A percentile compares a stretch with the other conserved stretches of the same genome.
phyloP scores from a whole-genome alignment of 1,140 invertebrate genomes.

The Trachelipus rathkii region DNA sequence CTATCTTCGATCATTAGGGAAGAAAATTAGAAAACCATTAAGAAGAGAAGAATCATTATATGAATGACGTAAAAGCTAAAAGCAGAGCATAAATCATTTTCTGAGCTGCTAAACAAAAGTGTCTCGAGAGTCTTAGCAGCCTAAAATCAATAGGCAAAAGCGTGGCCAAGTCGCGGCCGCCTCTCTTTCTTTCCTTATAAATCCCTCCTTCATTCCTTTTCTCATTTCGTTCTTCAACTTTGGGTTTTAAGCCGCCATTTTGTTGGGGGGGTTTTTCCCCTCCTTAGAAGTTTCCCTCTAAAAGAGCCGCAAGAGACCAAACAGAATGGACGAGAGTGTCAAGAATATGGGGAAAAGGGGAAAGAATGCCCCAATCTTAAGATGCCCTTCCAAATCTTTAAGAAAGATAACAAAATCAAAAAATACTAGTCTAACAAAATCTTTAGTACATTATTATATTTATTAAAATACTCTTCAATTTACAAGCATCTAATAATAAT shows the following conservation, averaged over 20 bases:
- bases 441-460: too few species aligned
- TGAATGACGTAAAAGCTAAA: background rate
- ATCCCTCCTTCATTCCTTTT: background rate
- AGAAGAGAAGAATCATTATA: background rate
- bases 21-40: conserved; percentile 11
- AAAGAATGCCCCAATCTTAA: conserved; percentile 1
- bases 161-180: background rate
- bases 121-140: conserved; percentile 1
- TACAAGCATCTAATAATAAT: too few species aligned
- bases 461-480: too few species aligned
- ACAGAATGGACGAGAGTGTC: conserved; percentile 2
- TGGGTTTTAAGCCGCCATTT: background rate
- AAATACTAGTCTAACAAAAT: too few species aligned
- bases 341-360: background rate
- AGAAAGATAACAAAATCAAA: background rate
- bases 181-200: conserved; percentile 5
- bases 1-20: background rate
- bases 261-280: background rate
- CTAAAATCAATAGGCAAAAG: conserved; percentile 13
- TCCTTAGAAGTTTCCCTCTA: background rate
- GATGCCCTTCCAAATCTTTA: background rate
- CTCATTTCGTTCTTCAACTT: background rate
- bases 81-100: conserved; percentile 6
- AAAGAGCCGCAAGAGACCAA: conserved; percentile 11
- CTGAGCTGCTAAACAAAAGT: background rate